These are phyloP conservation scores for Chrosomus eos DNA, from an alignment of 2,797 vertebrate species.

Conservation along the genomic window DNA sequence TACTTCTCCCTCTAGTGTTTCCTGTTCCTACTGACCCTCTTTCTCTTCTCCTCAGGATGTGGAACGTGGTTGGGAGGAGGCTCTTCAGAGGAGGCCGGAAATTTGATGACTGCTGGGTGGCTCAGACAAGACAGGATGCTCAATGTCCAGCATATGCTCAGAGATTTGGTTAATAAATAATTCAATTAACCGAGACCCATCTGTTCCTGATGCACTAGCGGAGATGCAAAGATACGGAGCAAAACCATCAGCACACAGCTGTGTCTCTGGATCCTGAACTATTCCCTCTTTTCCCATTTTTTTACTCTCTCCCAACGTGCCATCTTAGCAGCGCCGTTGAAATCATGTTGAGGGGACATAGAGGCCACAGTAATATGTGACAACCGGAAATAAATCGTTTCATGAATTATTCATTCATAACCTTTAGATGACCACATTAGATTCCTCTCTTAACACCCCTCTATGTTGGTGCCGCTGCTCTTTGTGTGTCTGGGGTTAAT, in stretches of 20 bases:
- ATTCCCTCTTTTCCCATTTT: neutral
- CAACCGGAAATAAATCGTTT: conserved; percentile 49
- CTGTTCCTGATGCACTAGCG: conserved; percentile 43
- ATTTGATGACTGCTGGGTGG: conserved; percentile 49
- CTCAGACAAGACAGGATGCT: conserved; percentile 51
- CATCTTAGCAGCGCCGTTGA: conserved; percentile 45
- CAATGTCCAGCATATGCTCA: conserved; percentile 62
- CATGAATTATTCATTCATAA: conserved; percentile 62
- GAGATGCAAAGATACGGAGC: conserved; percentile 38
- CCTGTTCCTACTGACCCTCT: conserved; percentile 45
- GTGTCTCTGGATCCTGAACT: conserved; percentile 9
- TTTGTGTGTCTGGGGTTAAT: conserved; percentile 53
- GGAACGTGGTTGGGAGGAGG: conserved; percentile 39
- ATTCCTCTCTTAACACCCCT: conserved; percentile 41
- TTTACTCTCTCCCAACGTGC: conserved; percentile 31
- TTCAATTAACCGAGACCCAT: conserved; percentile 63
- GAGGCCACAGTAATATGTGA: conserved; percentile 33
- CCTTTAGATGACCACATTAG: conserved; percentile 61
- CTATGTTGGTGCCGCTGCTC: conserved; percentile 17
- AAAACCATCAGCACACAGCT: conserved; percentile 39
- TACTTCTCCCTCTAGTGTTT: conserved; percentile 20
- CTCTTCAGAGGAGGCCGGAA: conserved; percentile 19
- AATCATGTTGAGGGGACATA: conserved; percentile 45
- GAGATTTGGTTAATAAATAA: conserved; percentile 64
- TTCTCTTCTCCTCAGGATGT: conserved; percentile 33